Evolutionary conservation across 2,888 invertebrate genomes (phyloP), one percentile per base, ranked within the genome.

Genomic region (Sylvicola fuscatus): DNA sequence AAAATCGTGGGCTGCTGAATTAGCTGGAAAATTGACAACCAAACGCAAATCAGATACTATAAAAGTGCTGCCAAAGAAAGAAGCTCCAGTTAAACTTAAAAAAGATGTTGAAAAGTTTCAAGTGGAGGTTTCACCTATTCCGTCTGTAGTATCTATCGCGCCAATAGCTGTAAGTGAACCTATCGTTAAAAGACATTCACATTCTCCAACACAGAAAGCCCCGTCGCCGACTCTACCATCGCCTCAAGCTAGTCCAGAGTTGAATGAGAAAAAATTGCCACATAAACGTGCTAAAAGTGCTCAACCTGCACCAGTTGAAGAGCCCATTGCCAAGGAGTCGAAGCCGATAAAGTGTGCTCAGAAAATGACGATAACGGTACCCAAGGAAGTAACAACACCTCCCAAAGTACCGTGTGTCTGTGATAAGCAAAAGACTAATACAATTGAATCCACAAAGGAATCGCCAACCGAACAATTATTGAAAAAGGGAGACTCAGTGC

Each of bases 401-500:
- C n/a, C 12, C 11, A 33, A 33, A 16, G n/a, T 4, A 17, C 5
- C 13, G 17, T n/a, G 15, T 17, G 33, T 7, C 15, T n/a, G 14
- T 33, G 11, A 26, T 41, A 12, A 33, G 12, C 16, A n/a, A 33
- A n/a, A 33, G 16, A 16, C 14, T 26, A 33, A 33, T n/a, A 33
- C 14, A 16, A 33, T n/a, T 16, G 13, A 15, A 14, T 17, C 10
- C 14, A 27, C 29, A 34, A 27, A 33, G 17, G 21, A 33, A 33
- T 38, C 39, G 31, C 36, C 38, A 29, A 39, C 37, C 6, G 37
- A 37, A 33, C 35, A 45, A 15, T 38, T 40, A 8, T 40, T 11
- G 43, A 46, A 32, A 45, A 44, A 27, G 43, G 43, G 42, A 35
- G 21, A 39, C 43, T 30, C 46, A 44, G 43, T 26, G 42, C 47